Base-by-base conservation (phyloP, 2,113 vertebrate species). In the Eclectus roratus region DNA sequence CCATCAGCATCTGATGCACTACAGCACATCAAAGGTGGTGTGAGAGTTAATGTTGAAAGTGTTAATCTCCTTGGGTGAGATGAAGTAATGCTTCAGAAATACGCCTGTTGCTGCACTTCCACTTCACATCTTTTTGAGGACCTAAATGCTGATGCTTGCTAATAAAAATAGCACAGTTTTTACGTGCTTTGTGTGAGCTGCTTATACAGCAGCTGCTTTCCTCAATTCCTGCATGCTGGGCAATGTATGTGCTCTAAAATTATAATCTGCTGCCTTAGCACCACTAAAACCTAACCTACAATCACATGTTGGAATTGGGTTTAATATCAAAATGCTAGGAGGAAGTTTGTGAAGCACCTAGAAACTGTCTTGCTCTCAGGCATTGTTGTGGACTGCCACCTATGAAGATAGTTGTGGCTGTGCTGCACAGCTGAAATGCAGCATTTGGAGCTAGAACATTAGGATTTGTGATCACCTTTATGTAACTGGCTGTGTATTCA, bases 141-240 rank as follows among this genome's bases (percentile, higher is more conserved):
- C 71, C 88, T 93, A 91, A 96, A 94, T 92, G 92, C 85, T 86
- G 93, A 94, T 95, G 93, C 85, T 80, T 93, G 85, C 88, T 94
- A 96, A 92, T 92, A 96, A 95, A 96, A 97, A 96, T 94, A 95
- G 92, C 91, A 53, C 28, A 8, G n/a, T 91, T 93, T 81, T 95
- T 72, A 68, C 93, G 92, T 92, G 83, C 94, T 95, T 95, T 96
- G 87, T 94, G 80, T 86, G 94, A 96, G 92, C 93, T 91, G 93
- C 95, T 96, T 96, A 94, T 91, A 52, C 96, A 97, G 95, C 96
- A 96, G 95, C 84, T 92, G 78, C 94, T 91, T 92, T 87, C 46
- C 84, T 95, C 65, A 96, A 95, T 89, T 96, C 94, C 93, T 85
- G 74, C 55, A 33, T 65, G 29, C 63, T 65, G 70, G 81, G 56